A percentile compares a stretch with the other conserved stretches of the same genome.
Evolutionary conservation across 2,888 invertebrate genomes (phyloP).

Genomic region (Mythimna vitellina): DNA sequence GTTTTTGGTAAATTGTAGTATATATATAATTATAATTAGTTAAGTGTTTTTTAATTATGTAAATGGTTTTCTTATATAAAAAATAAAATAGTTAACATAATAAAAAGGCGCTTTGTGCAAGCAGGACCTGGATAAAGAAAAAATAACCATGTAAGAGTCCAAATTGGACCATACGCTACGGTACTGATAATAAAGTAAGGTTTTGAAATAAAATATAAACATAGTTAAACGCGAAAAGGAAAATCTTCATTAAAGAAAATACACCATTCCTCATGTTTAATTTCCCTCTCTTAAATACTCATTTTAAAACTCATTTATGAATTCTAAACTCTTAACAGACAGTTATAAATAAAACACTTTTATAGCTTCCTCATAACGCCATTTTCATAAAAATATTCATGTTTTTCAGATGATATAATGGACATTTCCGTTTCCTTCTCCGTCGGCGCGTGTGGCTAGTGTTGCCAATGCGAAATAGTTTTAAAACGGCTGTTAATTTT

Average conservation of each 20-base stretch:
- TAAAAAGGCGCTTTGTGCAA: no score
- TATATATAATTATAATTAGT: no score
- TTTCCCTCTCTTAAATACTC: constrained; percentile 51
- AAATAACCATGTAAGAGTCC: no score
- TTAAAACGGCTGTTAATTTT: constrained; percentile 87
- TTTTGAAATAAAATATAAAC: neutral
- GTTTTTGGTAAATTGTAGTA: no score
- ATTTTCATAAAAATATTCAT: constrained; percentile 80
- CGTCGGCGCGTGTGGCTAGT: constrained; percentile 71
- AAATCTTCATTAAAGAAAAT: constrained; percentile 29
- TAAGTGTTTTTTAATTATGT: no score
- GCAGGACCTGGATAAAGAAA: no score
- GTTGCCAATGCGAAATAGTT: constrained; percentile 88
- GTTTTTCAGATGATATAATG: constrained; percentile 85
- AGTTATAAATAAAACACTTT: constrained; percentile 80
- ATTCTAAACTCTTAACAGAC: constrained; percentile 46
- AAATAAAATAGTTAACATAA: no score
- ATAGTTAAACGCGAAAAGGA: neutral
- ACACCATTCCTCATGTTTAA: constrained; percentile 35
- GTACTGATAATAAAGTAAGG: neutral
- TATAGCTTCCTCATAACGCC: constrained; percentile 83
- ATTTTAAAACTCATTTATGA: constrained; percentile 51
- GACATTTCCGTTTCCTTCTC: constrained; percentile 86
- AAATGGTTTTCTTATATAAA: no score
- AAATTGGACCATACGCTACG: neutral